Percentiles rank a stretch among this genome's conserved stretches.
Evolutionary conservation across 2,888 invertebrate species (phyloP).

Genomic region (Dichetophora obliterata): DNA sequence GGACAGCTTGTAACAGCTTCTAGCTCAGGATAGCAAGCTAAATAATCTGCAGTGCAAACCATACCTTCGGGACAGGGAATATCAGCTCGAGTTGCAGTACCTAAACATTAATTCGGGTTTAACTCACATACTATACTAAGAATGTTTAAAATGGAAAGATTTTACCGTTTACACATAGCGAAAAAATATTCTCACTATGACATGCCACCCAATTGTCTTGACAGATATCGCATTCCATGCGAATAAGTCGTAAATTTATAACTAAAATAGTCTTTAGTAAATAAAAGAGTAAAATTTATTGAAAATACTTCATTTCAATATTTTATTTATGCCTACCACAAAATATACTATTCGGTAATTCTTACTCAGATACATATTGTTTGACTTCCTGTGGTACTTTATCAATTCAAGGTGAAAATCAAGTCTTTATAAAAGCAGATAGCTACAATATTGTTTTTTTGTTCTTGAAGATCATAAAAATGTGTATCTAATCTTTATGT

Average conservation of each 20-base stretch:
- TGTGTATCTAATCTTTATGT: too few relatives aligned
- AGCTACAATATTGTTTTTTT: too few relatives aligned
- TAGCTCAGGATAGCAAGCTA: conserved; percentile 43
- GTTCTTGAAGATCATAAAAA: too few relatives aligned
- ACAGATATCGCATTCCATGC: conserved; percentile 45
- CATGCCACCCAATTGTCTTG: conserved; percentile 47
- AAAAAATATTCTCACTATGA: conserved; percentile 46
- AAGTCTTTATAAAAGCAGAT: too few relatives aligned
- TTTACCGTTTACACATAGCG: conserved; percentile 48
- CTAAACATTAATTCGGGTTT: conserved; percentile 26
- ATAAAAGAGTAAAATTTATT: neutral
- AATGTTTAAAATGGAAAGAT: neutral
- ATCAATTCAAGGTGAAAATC: too few relatives aligned
- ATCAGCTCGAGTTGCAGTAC: conserved; percentile 38
- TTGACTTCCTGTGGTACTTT: neutral
- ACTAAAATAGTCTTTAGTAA: neutral
- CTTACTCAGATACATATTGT: neutral
- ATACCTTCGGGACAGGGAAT: conserved; percentile 44
- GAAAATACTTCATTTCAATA: too few relatives aligned
- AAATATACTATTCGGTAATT: neutral
- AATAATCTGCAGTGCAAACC: conserved; percentile 44
- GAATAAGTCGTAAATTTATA: neutral
- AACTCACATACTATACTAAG: neutral
- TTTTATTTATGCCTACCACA: neutral
- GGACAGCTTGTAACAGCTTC: conserved; percentile 38